Evolutionary conservation across 2,797 vertebrate species (phyloP).

Genomic region (Rhinatrema bivittatum): DNA sequence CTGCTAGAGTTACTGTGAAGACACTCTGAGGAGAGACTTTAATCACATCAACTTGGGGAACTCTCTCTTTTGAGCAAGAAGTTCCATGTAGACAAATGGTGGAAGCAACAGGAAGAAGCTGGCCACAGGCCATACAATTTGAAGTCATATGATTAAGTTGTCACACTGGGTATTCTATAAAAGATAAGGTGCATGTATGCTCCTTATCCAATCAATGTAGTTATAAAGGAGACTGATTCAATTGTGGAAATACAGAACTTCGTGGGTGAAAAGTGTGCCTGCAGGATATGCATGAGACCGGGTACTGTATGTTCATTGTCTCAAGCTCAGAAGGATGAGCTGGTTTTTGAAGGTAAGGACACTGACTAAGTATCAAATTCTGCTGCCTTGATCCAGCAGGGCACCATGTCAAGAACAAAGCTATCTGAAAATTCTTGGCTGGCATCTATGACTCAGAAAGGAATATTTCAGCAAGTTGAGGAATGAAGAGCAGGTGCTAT

Average conservation of each 20-base stretch:
- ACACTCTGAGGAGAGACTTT: neutral
- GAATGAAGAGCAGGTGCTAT: too few species aligned
- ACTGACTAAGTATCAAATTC: conserved; percentile 80
- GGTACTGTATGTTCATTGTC: conserved; percentile 67
- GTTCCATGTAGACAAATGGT: neutral
- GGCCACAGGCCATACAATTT: neutral
- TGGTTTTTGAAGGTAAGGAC: conserved; percentile 77
- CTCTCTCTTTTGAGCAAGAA: neutral
- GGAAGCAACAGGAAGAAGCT: neutral
- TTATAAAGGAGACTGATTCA: neutral
- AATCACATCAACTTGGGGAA: neutral
- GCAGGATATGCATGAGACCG: conserved; percentile 12
- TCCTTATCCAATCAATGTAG: neutral
- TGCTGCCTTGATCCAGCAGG: conserved; percentile 76
- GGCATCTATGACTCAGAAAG: conserved; percentile 78
- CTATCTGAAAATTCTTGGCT: conserved; percentile 79
- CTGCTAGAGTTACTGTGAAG: too few species aligned
- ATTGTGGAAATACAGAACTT: neutral
- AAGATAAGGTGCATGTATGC: neutral
- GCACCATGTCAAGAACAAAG: conserved; percentile 80
- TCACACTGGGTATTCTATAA: neutral
- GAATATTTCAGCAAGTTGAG: neutral
- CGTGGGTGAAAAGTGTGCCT: conserved; percentile 11
- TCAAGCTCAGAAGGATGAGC: conserved; percentile 72
- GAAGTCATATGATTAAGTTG: neutral